Evolutionary conservation across 2,113 vertebrate species (phyloP).

Genomic region (Cardinalis cardinalis): DNA sequence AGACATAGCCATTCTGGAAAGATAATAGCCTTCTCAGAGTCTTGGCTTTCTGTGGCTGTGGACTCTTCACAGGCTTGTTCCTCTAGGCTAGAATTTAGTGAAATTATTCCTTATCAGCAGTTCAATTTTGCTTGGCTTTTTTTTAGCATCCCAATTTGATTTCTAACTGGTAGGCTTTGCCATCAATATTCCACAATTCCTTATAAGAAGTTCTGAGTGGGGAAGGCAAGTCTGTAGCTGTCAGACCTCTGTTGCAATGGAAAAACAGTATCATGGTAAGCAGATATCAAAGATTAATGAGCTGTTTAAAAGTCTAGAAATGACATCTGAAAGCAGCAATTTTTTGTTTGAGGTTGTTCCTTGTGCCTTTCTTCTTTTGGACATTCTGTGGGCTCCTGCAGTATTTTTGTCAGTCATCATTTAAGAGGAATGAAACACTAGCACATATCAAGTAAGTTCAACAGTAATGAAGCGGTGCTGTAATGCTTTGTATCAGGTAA

Average conservation of each 20-base stretch:
- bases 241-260: neutral
- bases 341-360: neutral
- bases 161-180: neutral
- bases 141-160: neutral
- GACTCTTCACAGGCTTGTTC: neutral
- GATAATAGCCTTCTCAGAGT: neutral
- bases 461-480: neutral
- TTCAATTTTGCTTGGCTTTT: neutral
- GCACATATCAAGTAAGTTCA: neutral
- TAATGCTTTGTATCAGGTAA: neutral
- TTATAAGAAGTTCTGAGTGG: neutral
- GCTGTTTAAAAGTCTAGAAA: neutral
- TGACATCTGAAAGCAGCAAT: neutral
- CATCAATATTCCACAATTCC: neutral
- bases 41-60: neutral
- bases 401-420: neutral
- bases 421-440: neutral
- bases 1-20: neutral
- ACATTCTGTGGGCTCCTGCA: neutral
- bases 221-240: neutral
- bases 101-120: neutral
- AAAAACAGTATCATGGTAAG: neutral
- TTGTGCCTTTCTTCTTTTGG: neutral
- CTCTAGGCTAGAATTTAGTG: neutral
- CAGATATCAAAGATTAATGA: neutral